Percentiles rank a stretch among this genome's conserved stretches.
Conservation (phyloP, 2,888 invertebrate genomes). For the Pardosa pseudoannulata region DNA sequence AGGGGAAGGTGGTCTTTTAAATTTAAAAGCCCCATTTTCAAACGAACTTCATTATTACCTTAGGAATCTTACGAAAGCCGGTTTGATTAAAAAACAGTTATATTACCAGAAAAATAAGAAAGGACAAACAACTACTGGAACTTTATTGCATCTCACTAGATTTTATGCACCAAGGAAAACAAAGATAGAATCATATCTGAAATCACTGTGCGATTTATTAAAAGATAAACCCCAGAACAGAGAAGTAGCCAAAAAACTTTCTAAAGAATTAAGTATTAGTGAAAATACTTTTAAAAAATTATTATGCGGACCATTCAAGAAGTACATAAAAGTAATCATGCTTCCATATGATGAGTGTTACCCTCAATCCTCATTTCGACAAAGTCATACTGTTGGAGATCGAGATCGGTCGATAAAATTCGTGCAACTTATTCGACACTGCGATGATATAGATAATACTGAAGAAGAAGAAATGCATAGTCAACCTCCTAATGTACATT, state of each 20-base stretch:
- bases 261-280: conserved; percentile 52
- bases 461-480: conserved; percentile 34
- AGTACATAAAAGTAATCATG: conserved; percentile 74
- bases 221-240: conserved; percentile 80
- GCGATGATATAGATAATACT: conserved; percentile 19
- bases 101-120: conserved; percentile 57
- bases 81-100: conserved; percentile 83
- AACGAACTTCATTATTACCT: conserved; percentile 83
- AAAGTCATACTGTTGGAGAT: conserved; percentile 79
- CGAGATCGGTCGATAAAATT: conserved; percentile 79
- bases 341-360: conserved; percentile 81
- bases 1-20: conserved; percentile 81
- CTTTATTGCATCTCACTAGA: conserved; percentile 77
- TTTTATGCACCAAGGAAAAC: conserved; percentile 82
- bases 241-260: conserved; percentile 74
- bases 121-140: conserved; percentile 73
- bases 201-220: conserved; percentile 81
- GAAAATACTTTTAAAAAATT: conserved; percentile 68
- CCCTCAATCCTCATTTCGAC: conserved; percentile 80
- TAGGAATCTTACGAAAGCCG: conserved; percentile 81
- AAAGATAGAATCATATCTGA: conserved; percentile 80
- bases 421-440: conserved; percentile 55
- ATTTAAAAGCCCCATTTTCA: conserved; percentile 74
- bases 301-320: conserved; percentile 61
- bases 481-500: conserved; percentile 27